Percentiles rank a stretch among this genome's conserved stretches.
Evolutionary conservation across 2,888 invertebrate genomes (phyloP).

Genomic region (Kryphioiulus occultus): DNA sequence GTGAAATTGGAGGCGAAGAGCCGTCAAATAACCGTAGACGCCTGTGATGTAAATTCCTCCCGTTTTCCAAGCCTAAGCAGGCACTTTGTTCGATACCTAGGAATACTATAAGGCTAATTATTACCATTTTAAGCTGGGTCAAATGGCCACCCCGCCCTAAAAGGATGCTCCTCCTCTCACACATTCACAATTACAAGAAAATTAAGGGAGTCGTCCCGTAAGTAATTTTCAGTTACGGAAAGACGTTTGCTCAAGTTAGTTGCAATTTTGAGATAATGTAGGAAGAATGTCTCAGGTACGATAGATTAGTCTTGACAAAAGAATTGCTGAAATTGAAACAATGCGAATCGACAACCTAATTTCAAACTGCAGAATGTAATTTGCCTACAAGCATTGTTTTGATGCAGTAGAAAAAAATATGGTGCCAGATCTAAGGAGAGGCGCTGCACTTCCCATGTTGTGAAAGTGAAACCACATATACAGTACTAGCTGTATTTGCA

Average conservation of each 20-base stretch:
- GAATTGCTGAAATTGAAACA: neutral
- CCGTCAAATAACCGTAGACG: neutral
- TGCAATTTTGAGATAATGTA: neutral
- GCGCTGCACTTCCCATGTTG: neutral
- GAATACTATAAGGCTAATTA: neutral
- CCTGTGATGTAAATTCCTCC: neutral
- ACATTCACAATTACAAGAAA: neutral
- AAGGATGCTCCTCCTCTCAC: slow-evolving; percentile 9
- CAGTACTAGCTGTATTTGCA: neutral
- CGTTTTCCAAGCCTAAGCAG: neutral
- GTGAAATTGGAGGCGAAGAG: slow-evolving; percentile 23
- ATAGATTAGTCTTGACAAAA: neutral
- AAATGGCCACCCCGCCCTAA: neutral
- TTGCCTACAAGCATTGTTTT: slow-evolving; percentile 14
- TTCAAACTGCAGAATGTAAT: neutral
- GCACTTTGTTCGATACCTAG: neutral
- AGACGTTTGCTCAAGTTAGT: neutral
- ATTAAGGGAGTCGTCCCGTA: neutral
- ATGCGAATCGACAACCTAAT: neutral
- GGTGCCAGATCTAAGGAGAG: neutral
- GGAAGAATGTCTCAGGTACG: neutral
- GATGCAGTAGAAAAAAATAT: neutral
- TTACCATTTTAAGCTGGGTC: slow-evolving; percentile 16
- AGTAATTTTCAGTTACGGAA: neutral
- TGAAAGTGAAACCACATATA: neutral